Base-by-base conservation (phyloP, 2,113 vertebrate species). In the Catharus fuscescens region DNA sequence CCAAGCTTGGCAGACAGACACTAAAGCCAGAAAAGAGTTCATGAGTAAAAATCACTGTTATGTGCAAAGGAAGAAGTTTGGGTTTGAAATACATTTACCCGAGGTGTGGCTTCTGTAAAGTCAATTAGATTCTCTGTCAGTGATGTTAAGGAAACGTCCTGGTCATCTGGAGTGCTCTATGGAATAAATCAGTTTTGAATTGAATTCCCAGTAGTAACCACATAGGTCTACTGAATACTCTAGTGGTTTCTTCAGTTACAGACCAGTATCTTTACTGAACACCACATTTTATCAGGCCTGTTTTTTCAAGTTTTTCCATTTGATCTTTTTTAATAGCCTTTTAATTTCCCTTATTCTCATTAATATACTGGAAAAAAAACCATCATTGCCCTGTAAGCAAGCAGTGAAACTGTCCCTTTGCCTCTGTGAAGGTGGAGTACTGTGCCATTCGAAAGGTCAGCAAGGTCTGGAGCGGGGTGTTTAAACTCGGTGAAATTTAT, bases 71-170 rank as follows among this genome's bases (percentile, higher is more conserved):
- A 94, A 72, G 38, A 89, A 88, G 45, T 76, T 47, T 80, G 71
- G 91, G 61, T 95, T 80, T 90, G 82, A 95, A 95, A 95, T 85
- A 94, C 79, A 95, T 96, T 98, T 98, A 99, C 99, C 94, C 96
- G 97, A 82, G 98, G 98, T 74, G 96, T 81, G 24, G 97, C 96
- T 95, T 99, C 98, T n/a, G 98, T 98, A 97, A 98, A 99, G 95
- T 99, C 99, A 70, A 99, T 99, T 86, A 99, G 98, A 98, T 99
- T 99, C 92, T 99, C 99, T 45, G 98, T 97, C 64, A 98, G 88
- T 29, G 97, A 96, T 62, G 97, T 92, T 18, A 96, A 86, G 76
- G 97, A 97, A 86, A 96, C 95, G 81, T 99, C 99, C 76, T 95
- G 94, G 71, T 98, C 98, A 80, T 99, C 98, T 59, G 98, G 91